Evolutionary conservation across 2,797 vertebrate genomes (phyloP), one percentile per base, ranked within the genome.

Genomic region (Rhinoraja longicauda): DNA sequence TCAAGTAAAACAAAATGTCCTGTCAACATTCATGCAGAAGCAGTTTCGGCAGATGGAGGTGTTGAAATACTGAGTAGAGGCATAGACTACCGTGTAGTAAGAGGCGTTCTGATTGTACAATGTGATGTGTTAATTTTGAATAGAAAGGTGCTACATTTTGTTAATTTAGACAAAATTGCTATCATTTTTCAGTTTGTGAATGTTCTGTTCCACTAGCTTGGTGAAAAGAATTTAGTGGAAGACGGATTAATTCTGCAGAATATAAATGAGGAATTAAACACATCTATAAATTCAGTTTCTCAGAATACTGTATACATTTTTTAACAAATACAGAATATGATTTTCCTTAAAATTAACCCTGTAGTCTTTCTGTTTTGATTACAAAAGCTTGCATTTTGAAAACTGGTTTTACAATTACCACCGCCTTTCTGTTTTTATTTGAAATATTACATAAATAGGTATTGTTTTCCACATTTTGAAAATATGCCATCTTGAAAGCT

Each of bases 61-160:
- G 90, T 92, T 75, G 62, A 90, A 67, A 53, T 10, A 73, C 70
- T 53, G 24, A 92, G 36, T 45, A 45, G 90, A 21, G 64, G 90
- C 39, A 73, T 53, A 88, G 62, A 88, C 62, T 36, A 32, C n/a
- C 29, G n/a, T 86, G 45, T 86, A 62, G 29, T 15, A 13, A 29
- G 82, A 86, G 15, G 82, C 32, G 82, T 86, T 86, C 57, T 32
- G 82, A 86, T 86, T 86, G 57, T n/a, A 9, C 57, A 32, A 64
- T 64, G 24, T 84, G 10, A 84, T 12, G 26, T 88, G 84, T 67
- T 67, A 88, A 88, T 24, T 88, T 88, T 88, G 62, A 21, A 88
- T 36, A 64, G n/a, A 88, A 67, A 67, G 8, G 59, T 88, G 84
- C 84, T 36, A 88, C 62, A 88, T 88, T 88, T 67, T 88, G 84